Conservation (phyloP, 2,113 vertebrate genomes). For the Gila orcuttii region DNA sequence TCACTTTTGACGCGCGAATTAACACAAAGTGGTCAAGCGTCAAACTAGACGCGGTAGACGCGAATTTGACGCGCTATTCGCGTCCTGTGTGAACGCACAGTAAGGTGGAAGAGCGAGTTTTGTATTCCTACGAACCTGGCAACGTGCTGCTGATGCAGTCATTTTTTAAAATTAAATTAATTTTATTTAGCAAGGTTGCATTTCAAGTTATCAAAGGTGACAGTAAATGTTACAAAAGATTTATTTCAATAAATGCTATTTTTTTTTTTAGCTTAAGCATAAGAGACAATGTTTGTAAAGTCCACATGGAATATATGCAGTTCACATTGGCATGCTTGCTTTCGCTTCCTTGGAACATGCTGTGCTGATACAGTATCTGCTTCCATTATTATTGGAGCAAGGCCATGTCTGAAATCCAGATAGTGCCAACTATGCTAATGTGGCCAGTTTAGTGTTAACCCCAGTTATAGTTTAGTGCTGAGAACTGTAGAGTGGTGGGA, state of each 20-base stretch:
- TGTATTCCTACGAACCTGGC: no score
- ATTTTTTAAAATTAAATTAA: not conserved
- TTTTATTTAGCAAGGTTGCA: not conserved
- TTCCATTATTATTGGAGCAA: slow-evolving; percentile 36
- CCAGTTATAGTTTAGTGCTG: not conserved
- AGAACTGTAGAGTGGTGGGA: slow-evolving; percentile 24
- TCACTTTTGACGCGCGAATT: no score
- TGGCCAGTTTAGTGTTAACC: slow-evolving; percentile 42
- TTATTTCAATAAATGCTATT: not conserved
- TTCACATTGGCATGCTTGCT: slow-evolving; percentile 13
- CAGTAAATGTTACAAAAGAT: not conserved
- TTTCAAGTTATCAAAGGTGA: not conserved
- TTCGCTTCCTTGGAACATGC: slow-evolving; percentile 13
- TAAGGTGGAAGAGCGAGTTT: no score
- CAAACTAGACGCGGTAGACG: no score
- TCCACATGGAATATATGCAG: not conserved
- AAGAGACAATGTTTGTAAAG: not conserved
- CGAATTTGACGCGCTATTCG: no score
- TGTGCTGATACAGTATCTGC: slow-evolving; percentile 13
- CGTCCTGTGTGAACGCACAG: no score
- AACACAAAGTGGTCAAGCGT: no score
- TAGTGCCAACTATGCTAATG: slow-evolving; percentile 26
- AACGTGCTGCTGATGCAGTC: no score
- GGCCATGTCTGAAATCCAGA: slow-evolving; percentile 37
- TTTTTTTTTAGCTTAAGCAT: not conserved